Conservation (phyloP, 2,113 vertebrate species). For the Anseranas semipalmata region DNA sequence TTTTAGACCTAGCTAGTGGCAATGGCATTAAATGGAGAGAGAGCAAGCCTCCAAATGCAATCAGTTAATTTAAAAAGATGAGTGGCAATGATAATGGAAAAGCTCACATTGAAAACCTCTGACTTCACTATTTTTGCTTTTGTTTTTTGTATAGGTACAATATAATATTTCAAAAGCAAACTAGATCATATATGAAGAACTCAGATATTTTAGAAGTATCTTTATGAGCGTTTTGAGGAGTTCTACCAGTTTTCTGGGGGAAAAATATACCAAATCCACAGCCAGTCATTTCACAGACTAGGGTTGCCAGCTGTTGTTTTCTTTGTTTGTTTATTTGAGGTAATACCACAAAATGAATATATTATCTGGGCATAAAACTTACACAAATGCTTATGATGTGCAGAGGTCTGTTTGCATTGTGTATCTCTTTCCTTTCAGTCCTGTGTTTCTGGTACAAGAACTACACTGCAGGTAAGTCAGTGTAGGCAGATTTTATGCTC, state of each 20-base stretch:
- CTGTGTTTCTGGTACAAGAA: background rate
- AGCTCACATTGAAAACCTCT: background rate
- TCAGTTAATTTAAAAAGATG: background rate
- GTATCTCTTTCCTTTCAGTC: background rate
- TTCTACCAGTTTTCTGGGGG: background rate
- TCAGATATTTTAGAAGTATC: background rate
- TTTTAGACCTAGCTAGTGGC: background rate
- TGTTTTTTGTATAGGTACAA: background rate
- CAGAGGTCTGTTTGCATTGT: background rate
- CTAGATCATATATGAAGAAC: background rate
- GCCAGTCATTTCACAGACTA: background rate
- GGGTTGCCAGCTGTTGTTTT: background rate
- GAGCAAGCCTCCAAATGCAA: background rate
- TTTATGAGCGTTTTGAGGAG: background rate
- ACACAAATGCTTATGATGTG: rapidly evolving
- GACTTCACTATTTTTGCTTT: background rate
- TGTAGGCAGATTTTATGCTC: background rate
- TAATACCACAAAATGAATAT: too few relatives aligned
- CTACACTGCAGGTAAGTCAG: background rate
- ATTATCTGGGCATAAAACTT: background rate
- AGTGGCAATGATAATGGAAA: background rate
- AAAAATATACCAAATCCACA: background rate
- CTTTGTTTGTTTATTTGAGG: too few relatives aligned
- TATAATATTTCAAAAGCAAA: background rate
- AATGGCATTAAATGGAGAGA: too few relatives aligned